Conservation (phyloP, 2,113 vertebrate genomes). For the Psilopsiagon aymara region DNA sequence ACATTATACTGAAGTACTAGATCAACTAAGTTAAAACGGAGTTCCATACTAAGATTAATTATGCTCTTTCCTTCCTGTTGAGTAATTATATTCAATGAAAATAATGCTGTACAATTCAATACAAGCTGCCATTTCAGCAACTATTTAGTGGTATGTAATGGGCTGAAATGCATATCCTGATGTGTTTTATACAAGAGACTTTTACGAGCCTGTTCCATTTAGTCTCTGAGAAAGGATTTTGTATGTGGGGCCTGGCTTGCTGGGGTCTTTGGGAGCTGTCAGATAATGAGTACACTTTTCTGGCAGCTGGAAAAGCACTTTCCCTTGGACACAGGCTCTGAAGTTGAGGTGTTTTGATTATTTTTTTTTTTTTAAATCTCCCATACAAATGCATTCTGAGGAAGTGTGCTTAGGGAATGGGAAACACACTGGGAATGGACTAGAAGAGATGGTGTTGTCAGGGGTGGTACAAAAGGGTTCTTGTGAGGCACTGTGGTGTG, state of each 20-base stretch:
- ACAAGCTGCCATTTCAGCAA: not conserved
- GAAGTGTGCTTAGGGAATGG: not conserved
- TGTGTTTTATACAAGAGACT: not conserved
- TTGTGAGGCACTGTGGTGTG: not conserved
- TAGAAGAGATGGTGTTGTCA: not conserved
- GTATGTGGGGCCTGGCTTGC: not conserved
- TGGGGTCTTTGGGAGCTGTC: not conserved
- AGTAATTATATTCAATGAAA: slow-evolving; percentile 19
- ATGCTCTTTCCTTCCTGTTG: not conserved
- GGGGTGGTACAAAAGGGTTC: not conserved
- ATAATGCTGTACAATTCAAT: not conserved
- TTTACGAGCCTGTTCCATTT: not conserved
- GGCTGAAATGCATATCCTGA: not conserved
- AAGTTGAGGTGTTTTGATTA: not conserved
- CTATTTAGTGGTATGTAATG: not conserved
- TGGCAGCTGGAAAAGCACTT: not conserved
- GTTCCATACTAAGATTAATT: slow-evolving; percentile 32
- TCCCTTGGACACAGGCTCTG: not conserved
- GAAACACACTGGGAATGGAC: not conserved
- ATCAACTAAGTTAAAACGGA: slow-evolving; percentile 25
- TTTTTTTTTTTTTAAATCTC: not conserved
- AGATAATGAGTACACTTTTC: not conserved
- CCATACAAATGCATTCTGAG: not conserved
- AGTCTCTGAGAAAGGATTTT: not conserved
- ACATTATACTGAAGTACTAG: not conserved